These are phyloP conservation scores for Eunapius fragilis DNA, from an alignment of 37 sponge, comb jelly and placozoan species.

Conservation along the genomic window DNA sequence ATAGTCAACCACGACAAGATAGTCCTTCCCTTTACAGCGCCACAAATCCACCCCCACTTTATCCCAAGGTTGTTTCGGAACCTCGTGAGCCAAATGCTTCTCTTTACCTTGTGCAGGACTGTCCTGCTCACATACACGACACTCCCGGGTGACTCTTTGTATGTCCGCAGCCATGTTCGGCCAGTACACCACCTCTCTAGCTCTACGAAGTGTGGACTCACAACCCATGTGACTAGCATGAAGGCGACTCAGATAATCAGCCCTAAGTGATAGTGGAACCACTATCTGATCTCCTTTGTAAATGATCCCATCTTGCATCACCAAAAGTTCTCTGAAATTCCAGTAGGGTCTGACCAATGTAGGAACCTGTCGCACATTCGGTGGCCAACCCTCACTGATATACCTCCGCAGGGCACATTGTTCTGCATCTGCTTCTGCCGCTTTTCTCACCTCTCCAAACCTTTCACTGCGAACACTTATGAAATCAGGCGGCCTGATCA, in stretches of 20 bases:
- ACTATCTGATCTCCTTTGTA: not conserved
- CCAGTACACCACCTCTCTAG: slow-evolving; percentile 18
- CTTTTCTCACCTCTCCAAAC: not conserved
- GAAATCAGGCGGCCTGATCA: not conserved
- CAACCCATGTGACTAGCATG: not conserved
- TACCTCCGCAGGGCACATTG: not conserved
- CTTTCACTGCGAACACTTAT: not conserved
- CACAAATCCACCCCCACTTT: slow-evolving; percentile 22
- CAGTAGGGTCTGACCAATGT: not conserved
- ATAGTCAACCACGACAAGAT: slow-evolving; percentile 42
- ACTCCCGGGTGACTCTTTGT: slow-evolving; percentile 5
- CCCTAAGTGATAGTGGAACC: not conserved
- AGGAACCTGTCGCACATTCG: not conserved
- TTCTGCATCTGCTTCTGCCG: not conserved
- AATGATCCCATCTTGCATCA: not conserved
- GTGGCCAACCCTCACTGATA: not conserved
- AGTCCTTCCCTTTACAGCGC: slow-evolving; percentile 12
- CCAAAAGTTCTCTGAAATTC: not conserved
- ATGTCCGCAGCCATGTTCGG: slow-evolving; percentile 25
- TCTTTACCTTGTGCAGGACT: slow-evolving; percentile 27
- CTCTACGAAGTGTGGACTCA: not conserved
- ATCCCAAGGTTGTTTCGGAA: slow-evolving; percentile 43
- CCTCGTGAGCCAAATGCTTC: slow-evolving; percentile 10
- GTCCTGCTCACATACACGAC: slow-evolving; percentile 7
- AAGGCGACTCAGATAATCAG: not conserved